Evolutionary conservation across 2,888 invertebrate genomes (phyloP), one percentile per base, ranked within the genome.

Genomic region (Chorisops tibialis): DNA sequence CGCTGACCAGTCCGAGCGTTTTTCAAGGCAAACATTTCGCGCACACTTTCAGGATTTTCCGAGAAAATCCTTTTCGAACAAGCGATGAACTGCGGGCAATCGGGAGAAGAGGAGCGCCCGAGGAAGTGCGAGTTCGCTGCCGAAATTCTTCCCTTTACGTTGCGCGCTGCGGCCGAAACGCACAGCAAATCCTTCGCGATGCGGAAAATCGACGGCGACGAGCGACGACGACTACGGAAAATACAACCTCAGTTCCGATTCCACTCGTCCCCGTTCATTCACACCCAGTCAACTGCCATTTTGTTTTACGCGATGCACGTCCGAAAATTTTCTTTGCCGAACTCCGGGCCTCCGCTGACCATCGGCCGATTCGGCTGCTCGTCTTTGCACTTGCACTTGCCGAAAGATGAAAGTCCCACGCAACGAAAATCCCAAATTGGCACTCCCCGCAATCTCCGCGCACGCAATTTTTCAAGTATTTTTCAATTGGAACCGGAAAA

Each of bases 291-390:
- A 74, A 73, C 74, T 74, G 74, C 74, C 74, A 74, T 74, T 74
- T 74, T 74, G 73, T 74, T 74, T 73, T 72, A 71, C 70, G 65
- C 68, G 61, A 59, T 63, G 63, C 39, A 59, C 63, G 47, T n/a
- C 77, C 78, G 60, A 77, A n/a, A 77, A 54, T 78, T 78, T 63
- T 77, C 77, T 1, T 77, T 70, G 0, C 77, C 56, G 56, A 45
- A 43, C 43, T 18, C 39, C 56, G 43, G 43, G 35, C 30, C n/a
- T 56, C 43, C 30, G 49, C 49, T 14, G 30, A 14, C n/a, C 6
- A 12, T n/a, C 7, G 48, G 48, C 48, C 48, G 22, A 21, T 14
- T 35, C 50, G 14, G 24, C 7, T 18, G 16, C 30, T 16, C 47
- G 18, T 14, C 41, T n/a, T n/a, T 11, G n/a, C 11, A 41, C 11